Percentiles rank a stretch among this genome's conserved stretches.
Conservation (phyloP, 2,797 vertebrate species). For the Diplodus puntazzo region DNA sequence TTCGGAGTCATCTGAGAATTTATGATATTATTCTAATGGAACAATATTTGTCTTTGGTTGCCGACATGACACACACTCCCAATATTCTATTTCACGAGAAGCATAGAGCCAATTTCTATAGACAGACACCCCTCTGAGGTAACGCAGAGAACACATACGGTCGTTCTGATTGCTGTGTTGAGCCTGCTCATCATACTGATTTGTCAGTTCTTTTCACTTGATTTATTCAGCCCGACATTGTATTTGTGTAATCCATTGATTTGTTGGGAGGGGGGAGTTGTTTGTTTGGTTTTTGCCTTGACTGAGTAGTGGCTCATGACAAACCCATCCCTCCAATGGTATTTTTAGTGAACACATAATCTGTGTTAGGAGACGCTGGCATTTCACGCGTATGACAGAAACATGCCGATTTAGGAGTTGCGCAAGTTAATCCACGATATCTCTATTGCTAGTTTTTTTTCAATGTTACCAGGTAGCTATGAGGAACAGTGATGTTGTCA, state of each 20-base stretch:
- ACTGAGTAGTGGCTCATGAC: neutral
- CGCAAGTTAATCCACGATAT: too few species aligned
- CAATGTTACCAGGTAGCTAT: neutral
- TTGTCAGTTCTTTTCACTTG: constrained; percentile 2
- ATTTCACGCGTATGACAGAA: neutral
- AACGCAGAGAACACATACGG: neutral
- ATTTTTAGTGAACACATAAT: neutral
- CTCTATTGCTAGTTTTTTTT: too few species aligned
- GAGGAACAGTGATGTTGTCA: neutral
- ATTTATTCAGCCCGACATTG: constrained; percentile 15
- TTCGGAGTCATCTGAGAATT: too few species aligned
- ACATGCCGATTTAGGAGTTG: neutral
- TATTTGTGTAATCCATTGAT: constrained; percentile 4
- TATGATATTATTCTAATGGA: neutral
- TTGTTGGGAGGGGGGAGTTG: neutral
- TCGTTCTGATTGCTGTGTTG: neutral
- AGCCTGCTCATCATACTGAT: constrained; percentile 15
- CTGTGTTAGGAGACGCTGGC: neutral
- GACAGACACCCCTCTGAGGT: neutral
- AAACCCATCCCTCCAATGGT: neutral
- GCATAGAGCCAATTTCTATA: neutral
- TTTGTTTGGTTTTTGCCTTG: neutral
- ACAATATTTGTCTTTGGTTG: neutral
- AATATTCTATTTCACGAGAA: neutral
- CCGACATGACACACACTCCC: neutral